Conservation (phyloP, 2,797 vertebrate genomes). For the Margarornis squamiger region DNA sequence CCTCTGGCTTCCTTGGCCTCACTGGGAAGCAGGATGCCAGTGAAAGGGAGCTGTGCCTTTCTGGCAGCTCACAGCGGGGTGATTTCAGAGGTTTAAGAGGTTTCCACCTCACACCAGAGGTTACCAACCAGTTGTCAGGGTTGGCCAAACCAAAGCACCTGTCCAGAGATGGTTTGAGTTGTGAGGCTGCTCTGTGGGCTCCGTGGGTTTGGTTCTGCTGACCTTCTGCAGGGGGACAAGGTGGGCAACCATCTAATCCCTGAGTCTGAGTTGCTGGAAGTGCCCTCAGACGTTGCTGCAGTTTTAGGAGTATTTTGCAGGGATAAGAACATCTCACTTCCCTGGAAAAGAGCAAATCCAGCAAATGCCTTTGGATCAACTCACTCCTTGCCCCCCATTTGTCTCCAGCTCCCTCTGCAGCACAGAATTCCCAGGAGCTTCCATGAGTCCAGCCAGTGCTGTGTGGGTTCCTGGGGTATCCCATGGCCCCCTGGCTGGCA, state of each 20-base stretch:
- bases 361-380: background rate
- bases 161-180: background rate
- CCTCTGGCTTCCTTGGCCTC: background rate
- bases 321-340: background rate
- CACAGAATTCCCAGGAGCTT: background rate
- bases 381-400: background rate
- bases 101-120: background rate
- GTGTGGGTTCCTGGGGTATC: background rate
- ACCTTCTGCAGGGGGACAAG: background rate
- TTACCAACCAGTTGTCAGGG: background rate
- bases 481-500: background rate
- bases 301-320: background rate
- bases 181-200: background rate
- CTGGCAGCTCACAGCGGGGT: background rate
- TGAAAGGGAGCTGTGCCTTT: background rate
- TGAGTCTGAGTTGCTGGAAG: background rate
- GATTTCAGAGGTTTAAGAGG: slow-evolving; percentile 7
- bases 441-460: background rate
- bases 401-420: background rate
- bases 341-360: background rate
- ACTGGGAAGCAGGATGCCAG: background rate
- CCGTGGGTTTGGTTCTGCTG: background rate
- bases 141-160: background rate
- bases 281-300: background rate
- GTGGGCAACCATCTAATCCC: background rate